Percentiles rank a stretch among this genome's conserved stretches.
phyloP scores from a whole-genome alignment of 2,113 vertebrate species.

The Oriolus oriolus region DNA sequence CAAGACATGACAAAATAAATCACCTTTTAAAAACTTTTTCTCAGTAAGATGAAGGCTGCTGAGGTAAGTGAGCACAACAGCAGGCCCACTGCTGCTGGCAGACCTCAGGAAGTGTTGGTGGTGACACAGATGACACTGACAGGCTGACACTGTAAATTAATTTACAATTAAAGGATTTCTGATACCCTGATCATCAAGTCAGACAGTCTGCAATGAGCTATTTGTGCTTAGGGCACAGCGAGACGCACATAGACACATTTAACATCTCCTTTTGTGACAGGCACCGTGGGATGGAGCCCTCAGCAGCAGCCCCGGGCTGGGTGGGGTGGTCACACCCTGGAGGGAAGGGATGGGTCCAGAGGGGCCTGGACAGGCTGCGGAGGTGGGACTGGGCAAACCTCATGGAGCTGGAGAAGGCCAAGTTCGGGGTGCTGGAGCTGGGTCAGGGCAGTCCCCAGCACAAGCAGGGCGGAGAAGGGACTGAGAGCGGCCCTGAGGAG shows the following conservation, averaged over 20 bases:
- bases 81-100: background rate
- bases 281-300: background rate
- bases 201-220: background rate
- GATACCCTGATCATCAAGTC: background rate
- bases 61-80: background rate
- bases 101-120: background rate
- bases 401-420: no score
- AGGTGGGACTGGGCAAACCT: background rate
- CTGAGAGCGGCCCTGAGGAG: background rate
- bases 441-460: background rate
- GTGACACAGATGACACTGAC: conserved; percentile 31
- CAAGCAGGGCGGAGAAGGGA: background rate
- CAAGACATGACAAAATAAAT: background rate
- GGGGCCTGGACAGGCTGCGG: background rate
- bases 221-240: background rate
- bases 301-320: background rate
- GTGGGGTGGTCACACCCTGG: background rate
- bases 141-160: conserved; percentile 43
- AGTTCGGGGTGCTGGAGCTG: background rate
- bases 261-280: background rate
- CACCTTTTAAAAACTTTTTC: background rate
- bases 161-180: background rate
- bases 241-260: background rate
- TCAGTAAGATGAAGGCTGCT: background rate
- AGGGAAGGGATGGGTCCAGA: background rate